Evolutionary conservation across 2,888 invertebrate genomes (phyloP), one percentile per base, ranked within the genome.

Genomic region (Ophioninae sp.): DNA sequence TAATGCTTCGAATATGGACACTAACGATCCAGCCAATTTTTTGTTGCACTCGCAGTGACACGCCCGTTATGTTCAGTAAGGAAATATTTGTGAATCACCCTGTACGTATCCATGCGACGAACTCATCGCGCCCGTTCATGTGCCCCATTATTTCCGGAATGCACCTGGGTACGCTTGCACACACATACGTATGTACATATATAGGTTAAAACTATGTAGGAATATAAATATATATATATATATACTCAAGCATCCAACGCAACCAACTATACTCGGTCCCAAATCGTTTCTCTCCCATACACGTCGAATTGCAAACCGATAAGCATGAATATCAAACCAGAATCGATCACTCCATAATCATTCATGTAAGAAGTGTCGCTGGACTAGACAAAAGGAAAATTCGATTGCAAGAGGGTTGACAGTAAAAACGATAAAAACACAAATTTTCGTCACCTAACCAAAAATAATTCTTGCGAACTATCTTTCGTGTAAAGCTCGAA

Each of bases 71-170:
- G 51, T 17, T 51, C 17, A 17, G 13, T 17, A 13, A 51, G 51
- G 51, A 17, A 51, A 51, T 17, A 51, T 13, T 51, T 51, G 13
- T 51, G 51, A 51, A 51, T 51, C 51, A 13, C 51, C 51, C 23
- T 41, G 51, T 44, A 20, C 17, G 39, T 61, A 51, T 65, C 65
- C 17, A n/a, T n/a, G 30, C 44, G 37, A 37, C n/a, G 71, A 23
- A 20, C 37, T 22, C n/a, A 68, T 74, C 80, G 68, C n/a, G 65
- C 51, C 37, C n/a, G 20, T 22, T 37, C 22, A 71, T 64, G 51
- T 22, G 13, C 72, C 58, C 56, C 65, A 56, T 72, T 82, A 78
- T 72, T 76, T 72, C 61, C 63, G 82, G 75, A 83, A 83, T 83
- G 67, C 75, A 72, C 65, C 59, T 51, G 51, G 79, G 74, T 79